Conservation (phyloP, 2,888 invertebrate genomes). For the Plebejus argus region DNA sequence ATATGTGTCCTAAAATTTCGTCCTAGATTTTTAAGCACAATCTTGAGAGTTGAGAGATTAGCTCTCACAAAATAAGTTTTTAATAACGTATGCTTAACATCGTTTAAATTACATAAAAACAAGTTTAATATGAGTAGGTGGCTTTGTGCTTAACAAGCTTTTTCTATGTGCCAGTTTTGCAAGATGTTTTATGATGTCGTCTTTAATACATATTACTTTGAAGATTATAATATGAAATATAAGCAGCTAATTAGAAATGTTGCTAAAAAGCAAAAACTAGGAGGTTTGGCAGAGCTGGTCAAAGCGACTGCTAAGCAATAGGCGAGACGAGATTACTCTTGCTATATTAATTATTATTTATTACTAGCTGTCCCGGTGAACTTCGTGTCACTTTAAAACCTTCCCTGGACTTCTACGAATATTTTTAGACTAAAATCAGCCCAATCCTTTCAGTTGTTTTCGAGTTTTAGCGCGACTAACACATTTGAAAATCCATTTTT, state of each 20-base stretch:
- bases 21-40: background rate
- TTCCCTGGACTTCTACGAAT: too few species aligned
- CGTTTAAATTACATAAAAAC: background rate
- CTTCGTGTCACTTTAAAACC: too few species aligned
- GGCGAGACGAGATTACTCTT: background rate
- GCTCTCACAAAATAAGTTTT: background rate
- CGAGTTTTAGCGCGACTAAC: too few species aligned
- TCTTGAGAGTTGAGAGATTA: background rate
- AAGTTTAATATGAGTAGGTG: background rate
- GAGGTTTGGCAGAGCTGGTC: background rate
- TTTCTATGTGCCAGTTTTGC: constrained; percentile 3
- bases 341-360: too few species aligned
- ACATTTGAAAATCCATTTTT: too few species aligned
- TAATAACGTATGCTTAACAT: constrained; percentile 6
- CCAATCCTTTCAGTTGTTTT: too few species aligned
- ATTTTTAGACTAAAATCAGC: too few species aligned
- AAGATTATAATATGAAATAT: background rate
- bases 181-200: background rate
- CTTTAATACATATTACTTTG: background rate
- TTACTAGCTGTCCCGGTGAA: too few species aligned
- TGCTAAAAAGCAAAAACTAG: background rate
- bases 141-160: constrained; percentile 5
- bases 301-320: background rate
- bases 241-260: background rate
- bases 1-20: background rate